A percentile compares a stretch with the other conserved stretches of the same genome.
Conservation (phyloP, 2,888 invertebrate genomes). For the Athripsodes cinereus region DNA sequence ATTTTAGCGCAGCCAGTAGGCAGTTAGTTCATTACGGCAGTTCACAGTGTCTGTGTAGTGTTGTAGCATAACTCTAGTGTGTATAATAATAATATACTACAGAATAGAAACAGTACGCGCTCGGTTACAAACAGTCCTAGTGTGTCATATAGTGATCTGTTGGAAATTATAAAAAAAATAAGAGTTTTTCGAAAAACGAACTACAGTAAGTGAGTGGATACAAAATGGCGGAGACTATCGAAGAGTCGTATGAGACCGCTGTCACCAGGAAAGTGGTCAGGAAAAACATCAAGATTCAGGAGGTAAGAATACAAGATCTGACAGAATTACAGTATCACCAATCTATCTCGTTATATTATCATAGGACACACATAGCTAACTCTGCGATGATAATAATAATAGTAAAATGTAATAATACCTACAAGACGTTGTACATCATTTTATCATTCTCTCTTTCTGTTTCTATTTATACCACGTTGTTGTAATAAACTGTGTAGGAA, state of each 20-base stretch:
- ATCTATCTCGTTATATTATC: too few species aligned
- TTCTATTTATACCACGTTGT: neutral
- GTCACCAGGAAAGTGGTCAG: constrained; percentile 64
- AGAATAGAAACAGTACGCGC: constrained; percentile 45
- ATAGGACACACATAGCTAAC: neutral
- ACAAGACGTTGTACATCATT: neutral
- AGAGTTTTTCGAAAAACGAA: neutral
- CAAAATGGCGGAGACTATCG: constrained; percentile 61
- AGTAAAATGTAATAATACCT: neutral
- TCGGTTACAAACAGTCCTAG: constrained; percentile 17
- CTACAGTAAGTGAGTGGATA: neutral
- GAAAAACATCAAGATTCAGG: constrained; percentile 66
- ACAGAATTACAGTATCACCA: too few species aligned
- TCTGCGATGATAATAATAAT: too few species aligned
- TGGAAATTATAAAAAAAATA: too few species aligned
- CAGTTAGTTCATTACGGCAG: constrained; percentile 37
- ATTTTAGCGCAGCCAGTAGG: constrained; percentile 33
- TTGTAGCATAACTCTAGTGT: too few species aligned
- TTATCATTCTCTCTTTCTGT: neutral
- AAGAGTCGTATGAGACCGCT: constrained; percentile 63
- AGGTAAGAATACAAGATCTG: constrained; percentile 49
- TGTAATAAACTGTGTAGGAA: neutral
- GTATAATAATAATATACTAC: too few species aligned
- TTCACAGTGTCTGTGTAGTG: constrained; percentile 33
- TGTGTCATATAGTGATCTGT: constrained; percentile 10